Evolutionary conservation across 1,140 invertebrate species (phyloP).

Genomic region (Zaprionus gabonicus): DNA sequence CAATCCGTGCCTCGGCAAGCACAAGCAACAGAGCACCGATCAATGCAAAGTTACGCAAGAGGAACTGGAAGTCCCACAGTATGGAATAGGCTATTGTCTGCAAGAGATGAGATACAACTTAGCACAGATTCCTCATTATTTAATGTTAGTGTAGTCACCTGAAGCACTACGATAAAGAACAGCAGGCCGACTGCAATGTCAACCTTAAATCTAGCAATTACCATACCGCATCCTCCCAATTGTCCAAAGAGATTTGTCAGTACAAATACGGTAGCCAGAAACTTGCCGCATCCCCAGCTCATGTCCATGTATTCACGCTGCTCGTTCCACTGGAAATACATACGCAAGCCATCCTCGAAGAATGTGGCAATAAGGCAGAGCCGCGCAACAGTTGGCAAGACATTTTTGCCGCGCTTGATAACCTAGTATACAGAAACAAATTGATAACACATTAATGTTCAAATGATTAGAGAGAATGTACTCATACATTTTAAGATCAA

Average conservation of each 20-base stretch:
- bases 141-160: slow-evolving; percentile 87
- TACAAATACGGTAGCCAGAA: slow-evolving; percentile 94
- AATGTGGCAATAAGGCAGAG: slow-evolving; percentile 99
- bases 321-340: slow-evolving; percentile 99
- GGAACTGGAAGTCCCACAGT: slow-evolving; percentile 98
- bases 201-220: slow-evolving; percentile 96
- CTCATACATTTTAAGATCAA: neutral
- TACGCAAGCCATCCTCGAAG: slow-evolving; percentile 99
- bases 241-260: slow-evolving; percentile 98
- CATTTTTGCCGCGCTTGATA: slow-evolving; percentile 95
- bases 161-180: slow-evolving; percentile 98
- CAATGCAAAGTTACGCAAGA: slow-evolving; percentile 97
- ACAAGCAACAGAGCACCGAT: slow-evolving; percentile 97
- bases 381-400: slow-evolving; percentile 97
- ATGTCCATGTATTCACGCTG: slow-evolving; percentile 99
- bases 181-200: slow-evolving; percentile 96
- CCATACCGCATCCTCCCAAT: slow-evolving; percentile 97
- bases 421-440: slow-evolving; percentile 87
- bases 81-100: slow-evolving; percentile 99
- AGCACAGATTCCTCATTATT: neutral
- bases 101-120: slow-evolving; percentile 49
- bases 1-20: slow-evolving; percentile 96
- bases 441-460: neutral
- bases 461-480: neutral
- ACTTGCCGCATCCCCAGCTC: slow-evolving; percentile 98